Conservation (phyloP, 2,113 vertebrate genomes). For the Uropsilus gracilis region DNA sequence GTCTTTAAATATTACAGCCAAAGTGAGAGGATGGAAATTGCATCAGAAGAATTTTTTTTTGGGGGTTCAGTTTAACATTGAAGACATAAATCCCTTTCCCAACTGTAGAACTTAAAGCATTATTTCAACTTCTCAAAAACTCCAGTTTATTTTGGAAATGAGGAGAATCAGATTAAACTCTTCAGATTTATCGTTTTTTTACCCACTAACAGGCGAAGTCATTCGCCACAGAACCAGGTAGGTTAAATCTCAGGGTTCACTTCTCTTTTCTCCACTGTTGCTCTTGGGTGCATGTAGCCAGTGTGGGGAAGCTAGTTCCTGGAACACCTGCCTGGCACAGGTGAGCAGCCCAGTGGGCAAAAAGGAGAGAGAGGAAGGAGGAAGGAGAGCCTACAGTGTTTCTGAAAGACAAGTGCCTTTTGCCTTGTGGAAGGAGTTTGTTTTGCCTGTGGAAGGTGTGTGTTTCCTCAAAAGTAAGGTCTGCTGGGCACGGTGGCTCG, state of each 20-base stretch:
- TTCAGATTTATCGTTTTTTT: neutral
- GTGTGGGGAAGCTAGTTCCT: neutral
- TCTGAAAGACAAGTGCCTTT: neutral
- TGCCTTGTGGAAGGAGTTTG: neutral
- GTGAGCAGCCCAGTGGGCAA: neutral
- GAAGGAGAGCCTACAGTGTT: neutral
- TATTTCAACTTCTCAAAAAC: neutral
- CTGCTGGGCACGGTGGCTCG: too few species aligned
- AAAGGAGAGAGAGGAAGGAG: neutral
- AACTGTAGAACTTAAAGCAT: neutral
- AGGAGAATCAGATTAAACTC: conserved; percentile 2
- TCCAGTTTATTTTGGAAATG: neutral
- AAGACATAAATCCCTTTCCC: conserved; percentile 56
- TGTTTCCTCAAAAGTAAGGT: neutral
- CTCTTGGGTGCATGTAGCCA: neutral
- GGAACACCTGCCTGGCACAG: neutral
- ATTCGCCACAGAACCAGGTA: neutral
- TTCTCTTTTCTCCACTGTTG: neutral
- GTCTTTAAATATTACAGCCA: conserved; percentile 65
- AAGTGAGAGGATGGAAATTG: conserved; percentile 41
- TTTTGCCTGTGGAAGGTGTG: neutral
- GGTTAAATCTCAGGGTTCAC: neutral
- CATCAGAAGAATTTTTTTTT: conserved; percentile 43
- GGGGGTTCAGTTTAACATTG: neutral
- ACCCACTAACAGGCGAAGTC: neutral